Base-by-base conservation (phyloP, 2,797 vertebrate species). In the Astyanax mexicanus region DNA sequence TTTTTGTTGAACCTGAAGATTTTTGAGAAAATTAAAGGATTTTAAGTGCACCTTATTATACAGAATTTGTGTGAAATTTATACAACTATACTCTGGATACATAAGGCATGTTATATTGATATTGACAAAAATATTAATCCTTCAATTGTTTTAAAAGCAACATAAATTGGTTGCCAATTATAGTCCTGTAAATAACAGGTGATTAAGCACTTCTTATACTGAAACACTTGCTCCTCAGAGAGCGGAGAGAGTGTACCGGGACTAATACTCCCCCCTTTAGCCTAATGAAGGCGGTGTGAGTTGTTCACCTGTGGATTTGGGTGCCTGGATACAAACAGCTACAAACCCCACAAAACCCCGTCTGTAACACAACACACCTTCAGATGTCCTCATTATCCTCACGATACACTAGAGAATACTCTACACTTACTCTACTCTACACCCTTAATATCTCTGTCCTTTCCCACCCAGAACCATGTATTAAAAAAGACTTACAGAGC, bases 311-410 rank as follows among this genome's bases (percentile, higher is more conserved):
- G 78, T 80, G 77, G 55, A 77, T 70, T 73, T 29, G 58, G 80
- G 45, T 80, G 77, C 81, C 47, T 80, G 55, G 81, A 80, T 66
- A 79, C 80, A 79, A 82, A 79, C 77, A 82, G 73, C 64, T 82
- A 82, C 77, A 82, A 79, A 79, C 47, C 42, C 72, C 38, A 60
- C 73, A 17, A 32, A 72, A 61, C 60, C 45, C 42, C 47, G 35
- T 72, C 49, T 27, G 66, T 25, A 49, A 25, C 47, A 47, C 15
- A 13, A 58, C n/a, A 21, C 4, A 57, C 15, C 3, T 66, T 32
- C 66, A 66, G 76, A 76, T 73, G 60, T 73, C 35, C 70, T 68
- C 47, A 65, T 29, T 66, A 69, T 27, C 27, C 73, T 45, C 27
- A 29, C 40, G 19, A 51, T 65, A 35, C 72, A 66, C 72, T 25